Conservation (phyloP, 1,140 invertebrate species). For the Plectrocnemia conspersa region DNA sequence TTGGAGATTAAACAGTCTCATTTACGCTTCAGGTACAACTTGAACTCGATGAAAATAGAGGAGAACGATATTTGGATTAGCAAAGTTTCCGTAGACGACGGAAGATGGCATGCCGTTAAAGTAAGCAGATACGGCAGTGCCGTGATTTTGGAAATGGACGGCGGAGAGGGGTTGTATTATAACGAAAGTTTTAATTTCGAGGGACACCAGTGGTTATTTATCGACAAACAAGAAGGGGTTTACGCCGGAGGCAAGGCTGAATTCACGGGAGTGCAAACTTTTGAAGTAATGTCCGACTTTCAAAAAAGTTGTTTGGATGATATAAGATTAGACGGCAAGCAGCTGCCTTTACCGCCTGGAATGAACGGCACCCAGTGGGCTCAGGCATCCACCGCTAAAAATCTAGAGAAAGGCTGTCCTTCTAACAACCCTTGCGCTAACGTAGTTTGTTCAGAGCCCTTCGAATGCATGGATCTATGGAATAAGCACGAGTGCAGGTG, state of each 20-base stretch:
- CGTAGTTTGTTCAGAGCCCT: slow-evolving; percentile 85
- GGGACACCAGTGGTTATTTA: slow-evolving; percentile 85
- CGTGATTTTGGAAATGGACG: slow-evolving; percentile 86
- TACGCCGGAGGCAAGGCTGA: slow-evolving; percentile 93
- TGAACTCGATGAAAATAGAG: slow-evolving; percentile 86
- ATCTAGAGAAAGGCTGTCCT: slow-evolving; percentile 83
- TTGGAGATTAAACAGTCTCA: slow-evolving; percentile 88
- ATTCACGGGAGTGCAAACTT: slow-evolving; percentile 85
- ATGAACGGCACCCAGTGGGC: slow-evolving; percentile 94
- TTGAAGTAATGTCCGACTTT: slow-evolving; percentile 90
- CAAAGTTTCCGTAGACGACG: slow-evolving; percentile 86
- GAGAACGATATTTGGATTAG: slow-evolving; percentile 87
- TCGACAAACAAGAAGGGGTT: slow-evolving; percentile 91
- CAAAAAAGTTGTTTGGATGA: slow-evolving; percentile 69
- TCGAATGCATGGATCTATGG: slow-evolving; percentile 94
- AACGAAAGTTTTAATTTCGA: slow-evolving; percentile 90
- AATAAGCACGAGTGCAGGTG: slow-evolving; percentile 96
- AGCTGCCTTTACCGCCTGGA: slow-evolving; percentile 83
- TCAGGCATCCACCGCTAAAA: slow-evolving; percentile 86
- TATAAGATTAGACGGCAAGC: slow-evolving; percentile 81
- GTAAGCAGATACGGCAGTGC: slow-evolving; percentile 87
- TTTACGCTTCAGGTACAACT: slow-evolving; percentile 85
- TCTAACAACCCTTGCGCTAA: slow-evolving; percentile 91
- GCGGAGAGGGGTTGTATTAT: slow-evolving; percentile 89
- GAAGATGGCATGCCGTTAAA: slow-evolving; percentile 93